Evolutionary conservation across 2,113 vertebrate genomes (phyloP), one percentile per base, ranked within the genome.

Genomic region (Heterocephalus glaber): DNA sequence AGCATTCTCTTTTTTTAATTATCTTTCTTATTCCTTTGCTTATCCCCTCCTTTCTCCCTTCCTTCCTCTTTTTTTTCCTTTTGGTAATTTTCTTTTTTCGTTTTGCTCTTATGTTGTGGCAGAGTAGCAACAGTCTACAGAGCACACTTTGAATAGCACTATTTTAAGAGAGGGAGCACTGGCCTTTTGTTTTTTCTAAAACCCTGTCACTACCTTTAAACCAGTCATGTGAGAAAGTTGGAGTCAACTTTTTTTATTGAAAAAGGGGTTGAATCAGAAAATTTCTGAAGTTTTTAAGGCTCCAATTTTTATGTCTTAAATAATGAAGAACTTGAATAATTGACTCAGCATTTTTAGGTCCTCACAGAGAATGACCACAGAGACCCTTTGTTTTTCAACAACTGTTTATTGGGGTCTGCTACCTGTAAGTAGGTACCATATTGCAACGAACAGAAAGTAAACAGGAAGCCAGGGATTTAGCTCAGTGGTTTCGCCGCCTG

Each of bases 181-280:
- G 44, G 30, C 38, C 14, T 70, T 9, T 79, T 22, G 22, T 85
- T 76, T 24, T 90, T 92, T 81, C 52, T 49, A 58, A 66, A 88
- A 87, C 22, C 68, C 35, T 22, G 35, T 76, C 19, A 22, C 24
- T 38, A 33, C 58, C 26, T 86, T 94, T 66, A 94, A 84, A 82
- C 16, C 65, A 84, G 10, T 65, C 41, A 86, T 12, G 95, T 90
- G 41, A 82, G 26, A 16, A 86, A 54, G 35, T 88, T 41, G 61
- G 58, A 12, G 14, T 68, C 41, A 90, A 77, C 10, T 90, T 95
- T 92, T 33, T 90, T 68, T 76, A 93, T 68, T 90, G 80, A 93
- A 93, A 86, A 52, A 81, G 47, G 92, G 61, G 7, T 92, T 95
- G 68, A 93, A 68, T 82, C 49, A 89, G 66, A 79, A 87, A 54